phyloP scores from a whole-genome alignment of 2,888 invertebrate genomes.

The Plagodis pulveraria region DNA sequence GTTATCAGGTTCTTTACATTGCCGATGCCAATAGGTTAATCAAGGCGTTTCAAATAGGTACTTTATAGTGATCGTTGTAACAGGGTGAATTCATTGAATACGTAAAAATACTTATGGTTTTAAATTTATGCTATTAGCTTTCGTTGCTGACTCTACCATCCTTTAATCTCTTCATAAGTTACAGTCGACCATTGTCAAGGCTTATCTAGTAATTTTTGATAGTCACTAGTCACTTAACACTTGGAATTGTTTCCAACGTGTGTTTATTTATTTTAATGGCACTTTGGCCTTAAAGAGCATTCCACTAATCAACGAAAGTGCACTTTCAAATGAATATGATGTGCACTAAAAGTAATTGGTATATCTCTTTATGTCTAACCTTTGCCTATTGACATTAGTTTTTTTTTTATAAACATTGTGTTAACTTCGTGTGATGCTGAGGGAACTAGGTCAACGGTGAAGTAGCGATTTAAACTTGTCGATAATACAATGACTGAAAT shows the following conservation, averaged over 20 bases:
- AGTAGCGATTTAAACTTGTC: too few relatives aligned
- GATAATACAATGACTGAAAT: too few relatives aligned
- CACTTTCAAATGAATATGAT: slow-evolving; percentile 81
- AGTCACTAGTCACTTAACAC: slow-evolving; percentile 82
- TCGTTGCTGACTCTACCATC: slow-evolving; percentile 29
- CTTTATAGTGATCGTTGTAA: too few relatives aligned
- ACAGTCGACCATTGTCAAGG: slow-evolving; percentile 71
- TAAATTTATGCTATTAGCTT: slow-evolving; percentile 5
- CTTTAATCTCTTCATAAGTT: slow-evolving; percentile 81
- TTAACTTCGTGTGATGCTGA: too few relatives aligned
- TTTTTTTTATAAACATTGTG: too few relatives aligned
- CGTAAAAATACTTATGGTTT: neutral
- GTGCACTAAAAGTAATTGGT: slow-evolving; percentile 74
- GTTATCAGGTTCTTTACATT: too few relatives aligned
- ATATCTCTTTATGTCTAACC: slow-evolving; percentile 3
- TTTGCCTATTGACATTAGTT: too few relatives aligned
- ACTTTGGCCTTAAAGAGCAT: slow-evolving; percentile 73
- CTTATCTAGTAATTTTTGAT: slow-evolving; percentile 84
- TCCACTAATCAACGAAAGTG: slow-evolving; percentile 78
- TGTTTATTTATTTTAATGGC: slow-evolving; percentile 81
- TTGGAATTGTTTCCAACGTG: slow-evolving; percentile 77
- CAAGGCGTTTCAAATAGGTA: too few relatives aligned
- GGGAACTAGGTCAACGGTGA: too few relatives aligned
- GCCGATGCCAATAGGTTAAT: too few relatives aligned
- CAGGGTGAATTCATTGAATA: too few relatives aligned